A percentile compares a stretch with the other conserved stretches of the same genome.
These are phyloP conservation scores for Bombus terrestris DNA, from an alignment of 1,140 invertebrate species.

Conservation along the genomic window DNA sequence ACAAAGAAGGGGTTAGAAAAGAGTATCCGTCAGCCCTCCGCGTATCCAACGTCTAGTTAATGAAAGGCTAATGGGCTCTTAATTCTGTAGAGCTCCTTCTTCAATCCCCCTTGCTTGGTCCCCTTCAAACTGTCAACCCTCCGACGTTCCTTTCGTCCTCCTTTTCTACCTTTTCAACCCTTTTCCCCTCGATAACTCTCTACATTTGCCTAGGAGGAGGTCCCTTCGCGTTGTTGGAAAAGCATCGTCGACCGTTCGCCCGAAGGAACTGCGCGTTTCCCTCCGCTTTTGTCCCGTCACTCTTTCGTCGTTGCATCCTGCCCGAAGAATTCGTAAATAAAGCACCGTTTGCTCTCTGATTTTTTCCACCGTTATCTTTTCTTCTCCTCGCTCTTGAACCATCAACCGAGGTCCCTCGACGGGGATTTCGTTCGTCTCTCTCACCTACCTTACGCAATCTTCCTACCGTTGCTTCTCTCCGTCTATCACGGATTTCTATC, in stretches of 20 bases:
- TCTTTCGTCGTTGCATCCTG: background rate
- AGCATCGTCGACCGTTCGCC: background rate
- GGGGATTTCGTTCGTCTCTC: background rate
- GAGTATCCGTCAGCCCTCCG: constrained; percentile 39
- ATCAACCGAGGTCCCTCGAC: background rate
- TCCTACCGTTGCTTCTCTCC: background rate
- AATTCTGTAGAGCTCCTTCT: constrained; percentile 73
- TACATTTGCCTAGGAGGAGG: background rate
- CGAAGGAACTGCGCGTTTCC: background rate
- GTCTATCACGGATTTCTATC: constrained; percentile 1
- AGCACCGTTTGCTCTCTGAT: background rate
- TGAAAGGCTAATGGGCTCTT: constrained; percentile 77
- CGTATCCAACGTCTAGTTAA: constrained; percentile 67
- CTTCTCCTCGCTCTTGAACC: background rate
- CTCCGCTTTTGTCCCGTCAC: background rate
- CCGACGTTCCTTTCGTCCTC: background rate
- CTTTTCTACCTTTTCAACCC: background rate
- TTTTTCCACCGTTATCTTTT: background rate
- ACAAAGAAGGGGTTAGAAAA: constrained; percentile 58
- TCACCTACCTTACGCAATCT: too few species aligned
- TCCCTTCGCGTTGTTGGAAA: background rate
- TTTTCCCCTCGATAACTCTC: background rate
- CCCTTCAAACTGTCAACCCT: background rate
- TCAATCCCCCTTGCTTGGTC: constrained; percentile 31
- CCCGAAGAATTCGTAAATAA: constrained; percentile 15